Conservation (phyloP, 2,113 vertebrate genomes). For the Oreochromis aureus region DNA sequence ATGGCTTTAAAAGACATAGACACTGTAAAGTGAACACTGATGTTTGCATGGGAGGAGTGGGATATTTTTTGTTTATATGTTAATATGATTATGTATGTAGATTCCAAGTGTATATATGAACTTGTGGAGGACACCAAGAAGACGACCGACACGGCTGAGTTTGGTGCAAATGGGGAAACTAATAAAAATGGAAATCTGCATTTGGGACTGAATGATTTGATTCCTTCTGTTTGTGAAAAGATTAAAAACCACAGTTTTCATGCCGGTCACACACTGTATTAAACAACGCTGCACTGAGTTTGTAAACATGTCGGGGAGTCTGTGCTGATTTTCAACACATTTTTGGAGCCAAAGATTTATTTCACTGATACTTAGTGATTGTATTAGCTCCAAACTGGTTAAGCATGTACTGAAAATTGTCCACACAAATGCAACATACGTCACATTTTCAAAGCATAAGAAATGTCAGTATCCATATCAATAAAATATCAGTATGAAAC, state of each 20-base stretch:
- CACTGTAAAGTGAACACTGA: not conserved
- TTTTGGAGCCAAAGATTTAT: not conserved
- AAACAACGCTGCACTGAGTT: not conserved
- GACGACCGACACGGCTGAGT: not conserved
- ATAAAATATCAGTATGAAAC: not conserved
- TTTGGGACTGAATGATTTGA: not conserved
- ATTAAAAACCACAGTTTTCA: not conserved
- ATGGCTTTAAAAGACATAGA: not conserved
- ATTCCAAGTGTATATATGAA: not conserved
- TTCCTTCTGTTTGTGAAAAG: not conserved
- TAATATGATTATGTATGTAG: not conserved
- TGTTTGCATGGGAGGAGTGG: not conserved
- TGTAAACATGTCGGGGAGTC: not conserved
- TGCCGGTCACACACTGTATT: not conserved
- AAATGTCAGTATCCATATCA: not conserved
- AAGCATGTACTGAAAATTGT: not conserved
- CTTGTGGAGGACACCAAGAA: not conserved
- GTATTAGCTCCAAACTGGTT: not conserved
- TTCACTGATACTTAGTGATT: not conserved
- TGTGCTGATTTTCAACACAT: not conserved
- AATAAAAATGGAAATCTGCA: not conserved
- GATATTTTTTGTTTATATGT: not conserved
- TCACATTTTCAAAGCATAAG: not conserved
- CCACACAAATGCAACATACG: not conserved
- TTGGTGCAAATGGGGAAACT: not conserved